Evolutionary conservation across 2,797 vertebrate species (phyloP).

Genomic region (Rhynchotus rufescens): DNA sequence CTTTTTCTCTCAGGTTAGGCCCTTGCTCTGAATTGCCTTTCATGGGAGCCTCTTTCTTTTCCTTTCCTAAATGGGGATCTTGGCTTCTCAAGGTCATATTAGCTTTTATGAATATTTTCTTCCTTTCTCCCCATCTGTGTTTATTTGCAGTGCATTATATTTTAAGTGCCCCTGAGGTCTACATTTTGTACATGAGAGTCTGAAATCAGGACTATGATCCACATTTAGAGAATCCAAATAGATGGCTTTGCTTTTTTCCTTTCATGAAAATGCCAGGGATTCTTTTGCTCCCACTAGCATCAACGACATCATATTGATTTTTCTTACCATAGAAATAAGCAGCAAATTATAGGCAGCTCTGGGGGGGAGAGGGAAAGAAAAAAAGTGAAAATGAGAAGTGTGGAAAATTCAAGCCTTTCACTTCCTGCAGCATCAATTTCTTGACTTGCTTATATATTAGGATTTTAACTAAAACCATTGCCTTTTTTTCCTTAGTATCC

Average conservation of each 20-base stretch:
- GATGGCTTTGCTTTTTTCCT: neutral
- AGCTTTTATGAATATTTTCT: neutral
- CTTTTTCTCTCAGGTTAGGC: neutral
- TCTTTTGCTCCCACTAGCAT: neutral
- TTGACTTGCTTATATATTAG: neutral
- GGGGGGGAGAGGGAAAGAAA: too few species aligned
- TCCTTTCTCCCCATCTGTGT: neutral
- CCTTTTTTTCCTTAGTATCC: slow-evolving; percentile 86
- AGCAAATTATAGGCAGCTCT: neutral
- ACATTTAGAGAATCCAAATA: neutral
- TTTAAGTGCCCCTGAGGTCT: neutral
- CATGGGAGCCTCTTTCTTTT: neutral
- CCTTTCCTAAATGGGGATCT: neutral
- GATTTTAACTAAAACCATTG: neutral
- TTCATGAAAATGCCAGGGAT: neutral
- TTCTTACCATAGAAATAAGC: neutral
- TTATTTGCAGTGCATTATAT: neutral
- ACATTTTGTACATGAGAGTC: neutral
- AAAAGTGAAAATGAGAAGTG: neutral
- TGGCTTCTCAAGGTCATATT: neutral
- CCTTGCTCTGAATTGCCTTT: neutral
- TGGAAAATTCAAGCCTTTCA: neutral
- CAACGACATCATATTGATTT: neutral
- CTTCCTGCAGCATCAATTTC: neutral
- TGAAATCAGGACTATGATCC: neutral